phyloP scores from a whole-genome alignment of 2,797 vertebrate genomes.

The Myotis myotis region DNA sequence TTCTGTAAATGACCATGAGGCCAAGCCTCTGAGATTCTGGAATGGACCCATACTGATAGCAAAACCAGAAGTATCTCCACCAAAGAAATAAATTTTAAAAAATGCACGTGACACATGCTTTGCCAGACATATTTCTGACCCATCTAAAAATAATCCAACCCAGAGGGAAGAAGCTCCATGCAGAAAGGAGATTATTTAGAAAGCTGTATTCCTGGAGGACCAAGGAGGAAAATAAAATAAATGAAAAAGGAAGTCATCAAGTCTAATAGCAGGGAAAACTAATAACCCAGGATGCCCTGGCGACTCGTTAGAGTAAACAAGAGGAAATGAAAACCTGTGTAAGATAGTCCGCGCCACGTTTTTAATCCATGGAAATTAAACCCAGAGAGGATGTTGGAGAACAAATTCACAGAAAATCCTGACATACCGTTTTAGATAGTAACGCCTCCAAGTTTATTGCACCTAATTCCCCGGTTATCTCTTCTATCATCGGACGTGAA shows the following conservation, averaged over 20 bases:
- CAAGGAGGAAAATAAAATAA: constrained; percentile 68
- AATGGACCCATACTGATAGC: not conserved
- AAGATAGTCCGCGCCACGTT: constrained; percentile 43
- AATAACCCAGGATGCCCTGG: constrained; percentile 70
- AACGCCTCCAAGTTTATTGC: not conserved
- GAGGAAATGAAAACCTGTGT: constrained; percentile 73
- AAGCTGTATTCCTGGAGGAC: constrained; percentile 43
- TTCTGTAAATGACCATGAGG: not conserved
- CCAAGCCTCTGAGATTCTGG: not conserved
- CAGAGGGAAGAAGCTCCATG: not conserved
- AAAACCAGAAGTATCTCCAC: not conserved
- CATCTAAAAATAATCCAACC: constrained; percentile 47
- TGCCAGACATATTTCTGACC: not conserved
- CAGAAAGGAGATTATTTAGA: constrained; percentile 57
- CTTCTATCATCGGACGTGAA: not conserved
- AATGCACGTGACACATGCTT: not conserved
- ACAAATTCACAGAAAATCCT: constrained; percentile 53
- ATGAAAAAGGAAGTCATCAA: constrained; percentile 73
- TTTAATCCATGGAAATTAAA: constrained; percentile 66
- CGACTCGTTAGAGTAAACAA: constrained; percentile 67
- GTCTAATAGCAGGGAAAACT: constrained; percentile 67
- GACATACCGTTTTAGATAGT: not conserved
- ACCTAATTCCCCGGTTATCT: not conserved
- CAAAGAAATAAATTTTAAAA: not conserved
- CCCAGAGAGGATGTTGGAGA: not conserved